Conservation (phyloP, 2,888 invertebrate species). For the Yponomeuta evonymella region DNA sequence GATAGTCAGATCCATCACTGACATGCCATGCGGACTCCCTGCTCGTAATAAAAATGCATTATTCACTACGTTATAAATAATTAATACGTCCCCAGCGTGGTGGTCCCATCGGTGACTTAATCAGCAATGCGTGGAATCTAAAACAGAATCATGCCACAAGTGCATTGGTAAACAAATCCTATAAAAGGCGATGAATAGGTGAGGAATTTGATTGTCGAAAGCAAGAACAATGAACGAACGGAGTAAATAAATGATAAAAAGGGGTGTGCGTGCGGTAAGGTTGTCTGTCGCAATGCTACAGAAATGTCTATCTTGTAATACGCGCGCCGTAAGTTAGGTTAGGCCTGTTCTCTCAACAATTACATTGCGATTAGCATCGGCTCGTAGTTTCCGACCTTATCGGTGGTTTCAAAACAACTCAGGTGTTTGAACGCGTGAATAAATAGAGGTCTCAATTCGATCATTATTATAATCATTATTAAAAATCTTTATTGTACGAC, state of each 20-base stretch:
- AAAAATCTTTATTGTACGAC: no score
- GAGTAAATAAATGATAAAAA: no score
- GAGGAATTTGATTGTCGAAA: no score
- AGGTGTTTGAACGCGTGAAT: neutral
- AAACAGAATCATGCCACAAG: no score
- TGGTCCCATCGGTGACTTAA: neutral
- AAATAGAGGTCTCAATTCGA: neutral
- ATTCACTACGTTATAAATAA: neutral
- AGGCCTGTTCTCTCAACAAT: slow-evolving; percentile 1
- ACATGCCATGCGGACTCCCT: neutral
- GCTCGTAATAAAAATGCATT: neutral
- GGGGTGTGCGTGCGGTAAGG: neutral
- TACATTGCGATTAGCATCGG: slow-evolving; percentile 7
- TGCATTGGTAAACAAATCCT: no score
- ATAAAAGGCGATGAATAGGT: no score
- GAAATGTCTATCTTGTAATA: slow-evolving; percentile 2
- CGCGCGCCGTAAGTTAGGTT: neutral
- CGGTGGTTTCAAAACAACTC: neutral
- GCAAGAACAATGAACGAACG: no score
- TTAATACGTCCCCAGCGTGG: neutral
- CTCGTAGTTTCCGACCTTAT: slow-evolving; percentile 4
- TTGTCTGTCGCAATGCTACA: neutral
- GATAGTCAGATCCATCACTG: neutral
- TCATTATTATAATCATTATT: neutral
- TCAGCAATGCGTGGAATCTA: neutral